phyloP scores from a whole-genome alignment of 2,888 invertebrate genomes.

The Blastobasis lacticolella region DNA sequence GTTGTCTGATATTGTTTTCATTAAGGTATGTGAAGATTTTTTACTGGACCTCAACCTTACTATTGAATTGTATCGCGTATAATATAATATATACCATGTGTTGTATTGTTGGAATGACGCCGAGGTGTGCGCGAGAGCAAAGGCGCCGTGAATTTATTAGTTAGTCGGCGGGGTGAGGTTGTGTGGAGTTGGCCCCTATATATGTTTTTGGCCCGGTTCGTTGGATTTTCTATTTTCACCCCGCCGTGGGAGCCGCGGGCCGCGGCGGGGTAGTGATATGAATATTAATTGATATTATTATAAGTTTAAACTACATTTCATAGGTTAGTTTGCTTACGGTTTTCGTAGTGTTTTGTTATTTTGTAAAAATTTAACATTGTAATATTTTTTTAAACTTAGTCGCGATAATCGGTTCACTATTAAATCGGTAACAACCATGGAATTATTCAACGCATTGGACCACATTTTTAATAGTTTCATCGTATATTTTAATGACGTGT shows the following conservation, averaged over 20 bases:
- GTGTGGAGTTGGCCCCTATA: constrained; percentile 63
- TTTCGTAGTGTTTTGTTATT: constrained; percentile 66
- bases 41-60: constrained; percentile 40
- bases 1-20: constrained; percentile 39
- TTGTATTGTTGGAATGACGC: constrained; percentile 17
- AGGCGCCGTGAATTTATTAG: constrained; percentile 26
- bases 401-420: constrained; percentile 51
- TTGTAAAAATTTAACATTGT: constrained; percentile 63
- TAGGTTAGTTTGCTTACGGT: constrained; percentile 61
- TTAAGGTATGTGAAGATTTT: constrained; percentile 39
- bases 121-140: constrained; percentile 25
- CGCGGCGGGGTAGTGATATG: constrained; percentile 51
- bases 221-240: constrained; percentile 53
- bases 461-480: constrained; percentile 26
- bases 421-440: constrained; percentile 32
- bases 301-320: constrained; percentile 55
- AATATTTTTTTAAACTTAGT: constrained; percentile 46
- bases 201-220: constrained; percentile 72
- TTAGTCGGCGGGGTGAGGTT: constrained; percentile 33
- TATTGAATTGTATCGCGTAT: too few species aligned
- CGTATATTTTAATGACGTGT: constrained; percentile 14
- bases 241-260: constrained; percentile 22
- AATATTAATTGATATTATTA: constrained; percentile 59
- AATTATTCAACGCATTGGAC: constrained; percentile 46
- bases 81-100: not conserved